Evolutionary conservation across 2,797 vertebrate genomes (phyloP).

Genomic region (Sitta carolinensis): DNA sequence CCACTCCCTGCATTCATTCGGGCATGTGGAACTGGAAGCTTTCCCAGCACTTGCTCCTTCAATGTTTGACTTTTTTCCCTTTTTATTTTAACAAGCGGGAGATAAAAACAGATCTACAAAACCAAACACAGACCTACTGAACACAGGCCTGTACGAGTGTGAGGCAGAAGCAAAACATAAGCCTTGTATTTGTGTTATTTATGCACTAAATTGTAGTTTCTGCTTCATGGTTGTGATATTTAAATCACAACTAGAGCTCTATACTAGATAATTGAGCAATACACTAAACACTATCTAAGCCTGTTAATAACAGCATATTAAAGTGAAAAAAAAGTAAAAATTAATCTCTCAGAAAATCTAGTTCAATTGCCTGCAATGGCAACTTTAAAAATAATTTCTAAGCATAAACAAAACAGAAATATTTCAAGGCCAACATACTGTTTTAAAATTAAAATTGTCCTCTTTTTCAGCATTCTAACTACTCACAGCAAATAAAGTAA

Average conservation of each 20-base stretch:
- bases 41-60: not conserved
- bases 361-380: not conserved
- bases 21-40: not conserved
- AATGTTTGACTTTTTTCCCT: rapidly evolving
- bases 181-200: not conserved
- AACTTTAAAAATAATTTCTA: not conserved
- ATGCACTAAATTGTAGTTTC: not conserved
- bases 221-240: not conserved
- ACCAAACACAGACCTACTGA: rapidly evolving
- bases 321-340: not conserved
- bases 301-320: not conserved
- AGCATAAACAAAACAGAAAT: not conserved
- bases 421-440: not conserved
- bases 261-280: not conserved
- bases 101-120: not conserved
- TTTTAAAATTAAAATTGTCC: not conserved
- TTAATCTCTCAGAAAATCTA: not conserved
- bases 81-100: not conserved
- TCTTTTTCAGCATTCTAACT: not conserved
- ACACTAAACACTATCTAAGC: not conserved
- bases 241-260: not conserved
- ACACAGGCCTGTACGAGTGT: rapidly evolving
- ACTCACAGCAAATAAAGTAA: not conserved
- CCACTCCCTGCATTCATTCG: rapidly evolving
- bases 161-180: not conserved